A percentile compares a stretch with the other conserved stretches of the same genome.
Evolutionary conservation across 2,797 vertebrate species (phyloP).

Genomic region (Eulemur coronatus): DNA sequence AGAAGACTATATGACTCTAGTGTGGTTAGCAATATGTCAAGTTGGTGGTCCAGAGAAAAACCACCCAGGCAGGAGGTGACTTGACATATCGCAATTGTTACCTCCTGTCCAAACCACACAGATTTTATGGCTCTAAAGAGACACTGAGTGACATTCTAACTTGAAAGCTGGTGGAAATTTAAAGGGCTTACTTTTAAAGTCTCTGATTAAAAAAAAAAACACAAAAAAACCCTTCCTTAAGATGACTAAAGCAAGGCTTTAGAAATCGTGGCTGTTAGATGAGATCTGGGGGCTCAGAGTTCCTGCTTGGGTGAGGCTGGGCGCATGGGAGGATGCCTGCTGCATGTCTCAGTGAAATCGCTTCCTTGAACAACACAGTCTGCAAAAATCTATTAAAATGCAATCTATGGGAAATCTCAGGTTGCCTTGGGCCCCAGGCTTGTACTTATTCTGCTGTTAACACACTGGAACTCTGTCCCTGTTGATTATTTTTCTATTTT

Average conservation of each 20-base stretch:
- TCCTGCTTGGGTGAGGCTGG: neutral
- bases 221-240: neutral
- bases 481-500: neutral
- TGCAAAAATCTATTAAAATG: neutral
- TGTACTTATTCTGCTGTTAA: neutral
- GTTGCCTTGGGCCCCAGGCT: neutral
- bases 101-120: slow-evolving; percentile 5
- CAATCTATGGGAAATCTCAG: neutral
- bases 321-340: neutral
- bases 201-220: neutral
- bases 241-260: neutral
- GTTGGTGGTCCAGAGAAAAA: neutral
- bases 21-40: slow-evolving; percentile 14
- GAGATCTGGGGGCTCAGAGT: neutral
- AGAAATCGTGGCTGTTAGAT: fast-evolving
- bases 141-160: neutral
- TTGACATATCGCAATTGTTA: neutral
- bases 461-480: neutral
- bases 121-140: neutral
- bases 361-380: neutral
- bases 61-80: neutral
- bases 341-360: fast-evolving
- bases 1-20: neutral
- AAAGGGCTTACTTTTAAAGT: neutral
- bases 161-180: neutral